These are phyloP conservation scores for Chironomus riparius DNA, from an alignment of 2,888 invertebrate species.

Conservation along the genomic window DNA sequence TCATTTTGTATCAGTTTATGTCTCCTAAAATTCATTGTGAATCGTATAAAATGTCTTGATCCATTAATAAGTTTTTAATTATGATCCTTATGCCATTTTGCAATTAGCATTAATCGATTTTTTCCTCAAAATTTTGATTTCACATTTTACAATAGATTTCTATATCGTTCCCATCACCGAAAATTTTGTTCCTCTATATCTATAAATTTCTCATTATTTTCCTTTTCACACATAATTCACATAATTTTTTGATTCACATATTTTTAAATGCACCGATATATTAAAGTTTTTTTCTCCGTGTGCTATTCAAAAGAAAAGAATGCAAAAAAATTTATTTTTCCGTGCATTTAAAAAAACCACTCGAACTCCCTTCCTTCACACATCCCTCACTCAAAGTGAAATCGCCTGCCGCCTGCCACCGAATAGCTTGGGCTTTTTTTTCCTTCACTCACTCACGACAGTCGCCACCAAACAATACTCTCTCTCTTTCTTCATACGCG, in stretches of 20 bases:
- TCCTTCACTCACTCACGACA: conserved; percentile 1
- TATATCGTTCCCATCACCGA: neutral
- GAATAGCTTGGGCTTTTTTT: conserved; percentile 25
- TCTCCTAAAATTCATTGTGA: too few relatives aligned
- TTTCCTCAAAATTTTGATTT: neutral
- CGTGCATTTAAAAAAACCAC: conserved; percentile 2
- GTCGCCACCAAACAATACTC: conserved; percentile 5
- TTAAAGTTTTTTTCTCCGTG: neutral
- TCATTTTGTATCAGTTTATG: too few relatives aligned
- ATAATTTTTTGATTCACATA: neutral
- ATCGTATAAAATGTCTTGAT: too few relatives aligned
- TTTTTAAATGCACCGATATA: neutral
- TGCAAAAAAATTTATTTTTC: neutral
- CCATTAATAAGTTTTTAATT: too few relatives aligned
- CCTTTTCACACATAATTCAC: neutral
- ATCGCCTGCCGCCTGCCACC: conserved; percentile 26
- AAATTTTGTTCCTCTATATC: neutral
- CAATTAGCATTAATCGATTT: neutral
- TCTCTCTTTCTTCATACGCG: neutral
- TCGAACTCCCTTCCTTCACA: conserved; percentile 22
- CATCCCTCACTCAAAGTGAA: conserved; percentile 12
- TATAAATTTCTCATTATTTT: too few relatives aligned
- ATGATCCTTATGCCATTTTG: neutral
- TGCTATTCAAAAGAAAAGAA: neutral
- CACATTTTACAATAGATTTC: neutral